phyloP scores from a whole-genome alignment of 2,888 invertebrate species.

The Drosophila infuscata region DNA sequence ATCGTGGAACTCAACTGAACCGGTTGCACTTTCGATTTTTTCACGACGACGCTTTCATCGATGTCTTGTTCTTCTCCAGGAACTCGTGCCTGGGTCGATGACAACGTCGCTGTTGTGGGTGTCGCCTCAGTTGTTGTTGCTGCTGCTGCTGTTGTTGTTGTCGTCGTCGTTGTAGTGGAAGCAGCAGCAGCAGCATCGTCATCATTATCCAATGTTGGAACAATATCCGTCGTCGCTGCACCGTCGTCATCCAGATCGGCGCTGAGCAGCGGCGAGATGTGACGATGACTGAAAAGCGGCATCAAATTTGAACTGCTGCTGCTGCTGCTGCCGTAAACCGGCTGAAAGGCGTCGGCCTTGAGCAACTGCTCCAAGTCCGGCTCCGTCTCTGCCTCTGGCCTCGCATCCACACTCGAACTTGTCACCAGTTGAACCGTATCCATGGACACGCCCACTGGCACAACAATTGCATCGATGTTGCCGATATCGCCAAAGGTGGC shows the following conservation, averaged over 20 bases:
- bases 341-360: slow-evolving; percentile 78
- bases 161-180: slow-evolving; percentile 13
- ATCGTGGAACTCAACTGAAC: slow-evolving; percentile 59
- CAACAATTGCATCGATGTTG: slow-evolving; percentile 79
- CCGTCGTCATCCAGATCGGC: slow-evolving; percentile 43
- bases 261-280: slow-evolving; percentile 70
- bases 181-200: slow-evolving; percentile 9
- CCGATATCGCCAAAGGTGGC: slow-evolving; percentile 50
- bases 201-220: slow-evolving; percentile 23
- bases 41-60: slow-evolving; percentile 58
- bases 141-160: slow-evolving; percentile 26
- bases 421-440: slow-evolving; percentile 68
- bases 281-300: slow-evolving; percentile 68
- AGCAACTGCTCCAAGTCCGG: slow-evolving; percentile 69
- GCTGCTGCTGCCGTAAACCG: slow-evolving; percentile 53
- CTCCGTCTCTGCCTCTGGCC: slow-evolving; percentile 11
- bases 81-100: slow-evolving; percentile 1
- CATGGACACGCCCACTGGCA: slow-evolving; percentile 70
- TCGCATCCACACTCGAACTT: slow-evolving; percentile 44
- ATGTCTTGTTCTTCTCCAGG: slow-evolving; percentile 21
- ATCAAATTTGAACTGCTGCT: slow-evolving; percentile 51
- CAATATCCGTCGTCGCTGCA: slow-evolving; percentile 45
- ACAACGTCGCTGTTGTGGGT: slow-evolving; percentile 17
- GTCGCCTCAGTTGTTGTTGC: slow-evolving; percentile 30
- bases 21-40: slow-evolving; percentile 84